phyloP scores from a whole-genome alignment of 2,888 invertebrate species.

The Sarcophaga subvicina region DNA sequence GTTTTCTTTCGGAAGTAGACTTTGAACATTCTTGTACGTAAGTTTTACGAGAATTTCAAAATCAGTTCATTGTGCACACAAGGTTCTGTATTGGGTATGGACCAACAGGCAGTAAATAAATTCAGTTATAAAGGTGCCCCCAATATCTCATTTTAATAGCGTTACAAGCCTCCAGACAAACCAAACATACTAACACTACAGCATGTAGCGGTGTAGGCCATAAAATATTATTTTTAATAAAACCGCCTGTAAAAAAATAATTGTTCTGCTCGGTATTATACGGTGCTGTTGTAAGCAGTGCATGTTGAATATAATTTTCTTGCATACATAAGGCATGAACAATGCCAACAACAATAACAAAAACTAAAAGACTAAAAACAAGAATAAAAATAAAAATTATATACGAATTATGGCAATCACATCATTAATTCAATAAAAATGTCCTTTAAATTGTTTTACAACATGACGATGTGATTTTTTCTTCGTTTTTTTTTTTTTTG shows the following conservation, averaged over 20 bases:
- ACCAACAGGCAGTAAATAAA: too few relatives aligned
- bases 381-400: background rate
- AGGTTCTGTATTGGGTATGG: too few relatives aligned
- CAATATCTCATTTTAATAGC: background rate
- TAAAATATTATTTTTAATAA: slow-evolving; percentile 10
- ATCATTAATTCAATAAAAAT: slow-evolving; percentile 55
- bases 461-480: slow-evolving; percentile 10
- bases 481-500: background rate
- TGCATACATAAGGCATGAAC: background rate
- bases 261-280: too few relatives aligned
- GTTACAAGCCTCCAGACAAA: background rate
- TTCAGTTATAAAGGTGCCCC: too few relatives aligned
- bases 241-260: slow-evolving; percentile 25
- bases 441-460: slow-evolving; percentile 57
- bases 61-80: too few relatives aligned
- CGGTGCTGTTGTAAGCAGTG: background rate
- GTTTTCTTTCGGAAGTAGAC: too few relatives aligned
- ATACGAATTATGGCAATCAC: slow-evolving; percentile 13
- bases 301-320: slow-evolving; percentile 25
- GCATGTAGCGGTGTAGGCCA: background rate
- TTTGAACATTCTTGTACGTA: too few relatives aligned
- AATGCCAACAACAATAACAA: background rate
- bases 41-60: too few relatives aligned
- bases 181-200: background rate
- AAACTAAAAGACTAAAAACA: background rate